Conservation (phyloP, 2,113 vertebrate species). For the Chlamydotis undulata region DNA sequence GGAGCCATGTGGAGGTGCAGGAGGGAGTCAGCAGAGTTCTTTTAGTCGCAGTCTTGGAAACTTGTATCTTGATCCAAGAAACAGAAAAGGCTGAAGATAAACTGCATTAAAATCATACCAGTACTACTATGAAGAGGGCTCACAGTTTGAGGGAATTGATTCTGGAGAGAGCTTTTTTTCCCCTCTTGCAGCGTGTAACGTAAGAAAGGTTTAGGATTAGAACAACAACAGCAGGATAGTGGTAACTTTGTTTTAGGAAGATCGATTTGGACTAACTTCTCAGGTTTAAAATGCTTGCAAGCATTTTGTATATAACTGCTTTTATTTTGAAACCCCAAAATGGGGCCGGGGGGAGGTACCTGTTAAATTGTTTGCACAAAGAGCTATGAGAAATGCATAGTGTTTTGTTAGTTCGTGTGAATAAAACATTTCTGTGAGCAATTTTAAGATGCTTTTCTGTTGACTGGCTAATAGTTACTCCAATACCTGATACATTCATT, state of each 20-base stretch:
- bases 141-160: neutral
- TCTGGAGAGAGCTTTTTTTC: neutral
- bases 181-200: neutral
- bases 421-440: neutral
- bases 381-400: neutral
- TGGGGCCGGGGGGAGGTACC: accelerated
- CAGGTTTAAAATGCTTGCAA: neutral
- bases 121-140: neutral
- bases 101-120: neutral
- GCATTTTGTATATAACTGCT: neutral
- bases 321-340: neutral
- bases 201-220: neutral
- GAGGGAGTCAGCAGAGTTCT: neutral
- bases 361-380: neutral
- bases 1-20: neutral
- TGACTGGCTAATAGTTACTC: neutral
- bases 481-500: neutral
- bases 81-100: neutral
- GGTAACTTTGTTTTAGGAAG: neutral
- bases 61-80: neutral
- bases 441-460: neutral
- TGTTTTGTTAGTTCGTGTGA: neutral
- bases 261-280: neutral
- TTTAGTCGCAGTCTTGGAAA: neutral
- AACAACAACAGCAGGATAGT: neutral